Conservation (phyloP, 1,140 invertebrate genomes). For the Neodiprion virginianus region DNA sequence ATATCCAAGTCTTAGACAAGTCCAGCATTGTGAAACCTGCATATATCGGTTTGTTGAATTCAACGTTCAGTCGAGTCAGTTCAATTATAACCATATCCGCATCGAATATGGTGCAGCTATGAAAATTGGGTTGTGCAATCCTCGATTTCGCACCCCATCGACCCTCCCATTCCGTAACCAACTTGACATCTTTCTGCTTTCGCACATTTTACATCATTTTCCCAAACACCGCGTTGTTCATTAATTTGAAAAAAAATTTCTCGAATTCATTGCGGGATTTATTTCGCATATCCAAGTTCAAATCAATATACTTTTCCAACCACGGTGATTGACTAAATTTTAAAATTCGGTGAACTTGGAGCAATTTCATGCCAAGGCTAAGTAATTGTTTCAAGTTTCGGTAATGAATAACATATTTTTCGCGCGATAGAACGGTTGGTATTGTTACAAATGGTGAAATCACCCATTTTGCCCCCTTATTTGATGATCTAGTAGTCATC, state of each 20-base stretch:
- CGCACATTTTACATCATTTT: conserved; percentile 58
- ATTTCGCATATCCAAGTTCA: conserved; percentile 48
- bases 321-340: conserved; percentile 51
- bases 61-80: conserved; percentile 22
- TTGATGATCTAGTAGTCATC: too few relatives aligned
- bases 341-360: conserved; percentile 50
- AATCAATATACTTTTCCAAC: conserved; percentile 53
- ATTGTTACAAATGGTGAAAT: too few relatives aligned
- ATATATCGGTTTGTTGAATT: conserved; percentile 32
- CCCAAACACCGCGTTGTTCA: conserved; percentile 57
- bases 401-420: conserved; percentile 39
- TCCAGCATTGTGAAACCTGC: conserved; percentile 28
- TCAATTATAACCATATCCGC: conserved; percentile 47
- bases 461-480: too few relatives aligned
- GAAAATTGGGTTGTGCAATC: conserved; percentile 54
- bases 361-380: conserved; percentile 44
- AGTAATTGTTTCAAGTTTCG: conserved; percentile 45
- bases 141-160: conserved; percentile 35
- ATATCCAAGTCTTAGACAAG: conserved; percentile 32
- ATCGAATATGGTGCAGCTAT: conserved; percentile 44
- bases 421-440: too few relatives aligned
- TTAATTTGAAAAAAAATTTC: conserved; percentile 59
- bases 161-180: conserved; percentile 37
- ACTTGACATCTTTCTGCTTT: conserved; percentile 45
- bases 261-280: conserved; percentile 52